These are phyloP conservation scores for Chrosomus eos DNA, from an alignment of 2,797 vertebrate genomes.

Conservation along the genomic window DNA sequence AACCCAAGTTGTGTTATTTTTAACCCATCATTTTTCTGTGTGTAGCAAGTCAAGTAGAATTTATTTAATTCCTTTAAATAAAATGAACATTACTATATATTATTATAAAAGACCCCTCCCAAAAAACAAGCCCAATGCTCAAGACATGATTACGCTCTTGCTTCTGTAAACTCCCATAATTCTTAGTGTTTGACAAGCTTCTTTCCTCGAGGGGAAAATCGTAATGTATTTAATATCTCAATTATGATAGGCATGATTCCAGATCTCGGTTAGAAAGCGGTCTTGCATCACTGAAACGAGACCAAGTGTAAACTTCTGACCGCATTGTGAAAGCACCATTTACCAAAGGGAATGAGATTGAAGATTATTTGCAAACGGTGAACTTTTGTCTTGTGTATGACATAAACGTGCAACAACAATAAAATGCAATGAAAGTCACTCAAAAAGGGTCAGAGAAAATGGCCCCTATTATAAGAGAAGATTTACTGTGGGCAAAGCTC, in stretches of 20 bases:
- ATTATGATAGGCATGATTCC: constrained; percentile 61
- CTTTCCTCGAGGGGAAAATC: neutral
- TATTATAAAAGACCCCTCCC: neutral
- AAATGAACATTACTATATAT: neutral
- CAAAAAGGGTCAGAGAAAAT: constrained; percentile 7
- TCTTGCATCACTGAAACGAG: constrained; percentile 69
- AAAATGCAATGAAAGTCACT: neutral
- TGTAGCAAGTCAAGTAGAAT: too few species aligned
- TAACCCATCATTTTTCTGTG: too few species aligned
- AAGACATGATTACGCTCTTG: neutral
- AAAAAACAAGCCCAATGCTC: neutral
- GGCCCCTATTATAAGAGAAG: neutral
- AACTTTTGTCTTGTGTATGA: constrained; percentile 21
- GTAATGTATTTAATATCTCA: constrained; percentile 46
- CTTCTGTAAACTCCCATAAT: constrained; percentile 29
- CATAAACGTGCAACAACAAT: neutral
- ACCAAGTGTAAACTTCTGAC: constrained; percentile 67
- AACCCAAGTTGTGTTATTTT: too few species aligned
- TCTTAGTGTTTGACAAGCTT: neutral
- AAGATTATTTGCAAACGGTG: constrained; percentile 35
- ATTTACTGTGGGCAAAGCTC: constrained; percentile 30
- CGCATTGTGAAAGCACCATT: constrained; percentile 73
- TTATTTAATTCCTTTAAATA: neutral
- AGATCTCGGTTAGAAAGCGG: constrained; percentile 53
- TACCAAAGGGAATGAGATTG: constrained; percentile 60